Evolutionary conservation across 2,797 vertebrate species (phyloP), one percentile per base, ranked within the genome.

Genomic region (Pseudotriccus pelzelni): DNA sequence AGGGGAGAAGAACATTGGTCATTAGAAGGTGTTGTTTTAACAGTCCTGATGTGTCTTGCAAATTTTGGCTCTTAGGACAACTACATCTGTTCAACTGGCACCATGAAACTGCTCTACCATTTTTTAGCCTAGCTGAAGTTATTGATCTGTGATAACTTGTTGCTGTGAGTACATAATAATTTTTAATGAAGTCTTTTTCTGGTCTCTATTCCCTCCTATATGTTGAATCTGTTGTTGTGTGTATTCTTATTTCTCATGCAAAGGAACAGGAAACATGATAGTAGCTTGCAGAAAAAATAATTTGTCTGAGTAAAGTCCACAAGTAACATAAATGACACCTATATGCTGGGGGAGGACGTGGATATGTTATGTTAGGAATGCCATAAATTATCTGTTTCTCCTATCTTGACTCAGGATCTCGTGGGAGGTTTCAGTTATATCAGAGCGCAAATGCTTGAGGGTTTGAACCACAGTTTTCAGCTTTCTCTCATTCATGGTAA

Each of bases 371-470:
- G 0, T 37, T 81, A 92, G 34, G 58, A 92, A 75, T 75, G 62
- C 15, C 58, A 58, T 68, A 78, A 84, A 78, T 78, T 6, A 30
- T 20, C 66, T 64, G 2, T 88, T 75, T 64, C 66, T 94, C 69
- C 43, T 91, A 11, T 90, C 81, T 91, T 72, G 37, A 85, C 30
- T 52, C 32, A 47, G 58, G 8, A 76, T 63, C 27, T 82, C 36
- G 27, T 50, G 32, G 1, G 18, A 94, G 27, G 14, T 88, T 94
- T 90, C 66, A 81, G 53, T 74, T 85, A 27, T 50, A 69, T 73
- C 59, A 63, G 28, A 83, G 34, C n/a, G 74, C 41, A 90, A 89
- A 75, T 69, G 49, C 55, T 66, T 72, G 59, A 88, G 19, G n/a
- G 18, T 80, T 91, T 44, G 53, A 88, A 47, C 59, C 17, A 67